phyloP scores from a whole-genome alignment of 2,888 invertebrate species.

The Oxytorus armatus region DNA sequence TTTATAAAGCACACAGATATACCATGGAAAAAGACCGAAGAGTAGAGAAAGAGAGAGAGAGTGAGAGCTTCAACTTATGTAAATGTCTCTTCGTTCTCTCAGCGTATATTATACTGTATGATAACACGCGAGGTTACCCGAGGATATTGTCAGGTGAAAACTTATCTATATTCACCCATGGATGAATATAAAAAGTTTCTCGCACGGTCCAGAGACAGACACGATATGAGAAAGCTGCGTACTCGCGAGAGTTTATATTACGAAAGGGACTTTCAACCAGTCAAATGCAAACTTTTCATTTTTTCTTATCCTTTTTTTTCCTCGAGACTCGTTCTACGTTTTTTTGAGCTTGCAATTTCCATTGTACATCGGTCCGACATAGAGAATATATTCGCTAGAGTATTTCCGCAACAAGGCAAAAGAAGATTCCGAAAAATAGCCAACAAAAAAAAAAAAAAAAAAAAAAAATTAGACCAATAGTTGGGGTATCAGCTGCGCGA shows the following conservation, averaged over 20 bases:
- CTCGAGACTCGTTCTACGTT: conserved; percentile 29
- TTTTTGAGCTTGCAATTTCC: conserved; percentile 44
- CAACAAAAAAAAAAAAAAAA: background rate
- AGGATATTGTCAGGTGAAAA: conserved; percentile 58
- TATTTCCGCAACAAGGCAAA: conserved; percentile 22
- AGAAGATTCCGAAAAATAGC: background rate
- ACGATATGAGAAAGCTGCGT: conserved; percentile 56
- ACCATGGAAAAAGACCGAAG: conserved; percentile 3
- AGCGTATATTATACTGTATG: conserved; percentile 31
- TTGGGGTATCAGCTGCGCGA: conserved; percentile 39
- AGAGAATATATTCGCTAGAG: conserved; percentile 41
- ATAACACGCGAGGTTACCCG: conserved; percentile 46
- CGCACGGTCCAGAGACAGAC: conserved; percentile 32
- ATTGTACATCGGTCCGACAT: conserved; percentile 32
- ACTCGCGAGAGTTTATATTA: conserved; percentile 13
- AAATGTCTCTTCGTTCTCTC: conserved; percentile 48
- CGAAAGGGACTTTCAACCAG: conserved; percentile 27
- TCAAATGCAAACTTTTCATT: conserved; percentile 49
- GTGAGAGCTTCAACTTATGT: conserved; percentile 58
- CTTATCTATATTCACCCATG: conserved; percentile 51
- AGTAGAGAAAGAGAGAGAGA: background rate
- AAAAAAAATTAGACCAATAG: conserved; percentile 15
- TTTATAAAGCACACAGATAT: conserved; percentile 22
- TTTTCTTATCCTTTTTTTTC: conserved; percentile 1
- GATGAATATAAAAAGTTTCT: conserved; percentile 57